These are phyloP conservation scores for Luehdorfia chinensis DNA, from an alignment of 1,140 invertebrate genomes.

Conservation along the genomic window DNA sequence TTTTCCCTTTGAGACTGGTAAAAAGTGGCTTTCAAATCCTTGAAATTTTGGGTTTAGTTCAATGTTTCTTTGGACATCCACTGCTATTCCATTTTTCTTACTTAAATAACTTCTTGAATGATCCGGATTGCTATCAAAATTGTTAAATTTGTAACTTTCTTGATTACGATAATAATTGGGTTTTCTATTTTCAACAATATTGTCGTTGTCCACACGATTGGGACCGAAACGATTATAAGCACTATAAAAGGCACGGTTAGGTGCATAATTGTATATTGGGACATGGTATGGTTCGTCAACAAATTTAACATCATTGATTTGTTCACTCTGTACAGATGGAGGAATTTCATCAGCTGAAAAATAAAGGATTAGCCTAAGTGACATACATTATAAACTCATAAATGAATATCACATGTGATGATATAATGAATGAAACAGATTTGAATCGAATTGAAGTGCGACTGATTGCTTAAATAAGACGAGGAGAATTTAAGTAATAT, in stretches of 20 bases:
- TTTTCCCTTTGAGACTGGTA: not conserved
- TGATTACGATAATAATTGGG: not conserved
- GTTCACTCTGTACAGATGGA: conserved; percentile 21
- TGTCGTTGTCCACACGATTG: conserved; percentile 21
- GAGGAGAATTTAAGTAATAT: too few relatives aligned
- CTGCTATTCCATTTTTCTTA: not conserved
- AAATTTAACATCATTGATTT: not conserved
- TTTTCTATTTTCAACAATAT: not conserved
- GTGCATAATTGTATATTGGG: conserved; percentile 50
- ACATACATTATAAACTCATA: too few relatives aligned
- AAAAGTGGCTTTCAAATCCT: not conserved
- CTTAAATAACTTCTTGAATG: not conserved
- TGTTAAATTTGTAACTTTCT: conserved; percentile 4
- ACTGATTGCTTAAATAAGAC: too few relatives aligned
- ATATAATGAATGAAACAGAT: too few relatives aligned
- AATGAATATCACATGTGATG: too few relatives aligned
- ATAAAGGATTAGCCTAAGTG: not conserved
- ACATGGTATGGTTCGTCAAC: conserved; percentile 35
- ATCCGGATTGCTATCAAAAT: conserved; percentile 1
- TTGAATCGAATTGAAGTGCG: too few relatives aligned
- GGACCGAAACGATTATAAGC: conserved; percentile 34
- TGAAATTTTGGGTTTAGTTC: not conserved
- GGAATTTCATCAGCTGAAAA: conserved; percentile 32
- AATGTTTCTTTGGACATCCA: not conserved
- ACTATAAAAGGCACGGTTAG: conserved; percentile 48